phyloP scores from a whole-genome alignment of 2,113 vertebrate genomes.

The Dasyornis broadbenti region DNA sequence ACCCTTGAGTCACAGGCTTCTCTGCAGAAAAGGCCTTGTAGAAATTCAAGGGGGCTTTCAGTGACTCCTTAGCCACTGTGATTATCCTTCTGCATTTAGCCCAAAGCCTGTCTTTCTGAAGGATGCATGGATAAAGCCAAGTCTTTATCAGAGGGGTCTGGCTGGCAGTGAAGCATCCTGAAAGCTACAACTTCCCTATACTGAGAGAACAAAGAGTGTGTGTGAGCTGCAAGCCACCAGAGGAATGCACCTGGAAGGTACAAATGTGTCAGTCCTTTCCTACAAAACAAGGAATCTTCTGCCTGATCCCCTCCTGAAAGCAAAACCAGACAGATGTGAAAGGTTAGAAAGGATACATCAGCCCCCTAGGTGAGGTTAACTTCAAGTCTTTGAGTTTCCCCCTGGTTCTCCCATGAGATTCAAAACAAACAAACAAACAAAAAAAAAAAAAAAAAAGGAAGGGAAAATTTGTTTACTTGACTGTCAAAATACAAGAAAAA shows the following conservation, averaged over 20 bases:
- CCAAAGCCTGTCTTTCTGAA: background rate
- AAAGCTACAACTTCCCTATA: background rate
- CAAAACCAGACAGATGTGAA: background rate
- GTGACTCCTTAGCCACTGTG: fast-evolving
- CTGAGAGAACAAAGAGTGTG: background rate
- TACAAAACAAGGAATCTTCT: background rate
- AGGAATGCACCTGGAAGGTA: background rate
- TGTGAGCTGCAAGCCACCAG: background rate
- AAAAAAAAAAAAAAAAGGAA: background rate
- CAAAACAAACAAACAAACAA: background rate
- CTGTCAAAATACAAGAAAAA: background rate
- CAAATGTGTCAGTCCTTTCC: background rate
- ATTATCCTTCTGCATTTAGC: background rate
- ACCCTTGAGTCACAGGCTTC: background rate
- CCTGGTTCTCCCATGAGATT: background rate
- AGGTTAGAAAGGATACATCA: background rate
- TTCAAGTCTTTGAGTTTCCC: background rate
- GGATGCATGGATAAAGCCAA: background rate
- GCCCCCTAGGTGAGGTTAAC: background rate
- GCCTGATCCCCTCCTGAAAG: background rate
- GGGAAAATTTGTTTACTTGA: background rate
- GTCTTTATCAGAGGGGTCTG: background rate
- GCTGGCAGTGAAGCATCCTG: background rate
- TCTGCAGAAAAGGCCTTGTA: background rate
- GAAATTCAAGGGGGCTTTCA: background rate